Percentiles rank a stretch among this genome's conserved stretches.
Conservation (phyloP, 2,797 vertebrate species). For the Pseudochirops corinnae region DNA sequence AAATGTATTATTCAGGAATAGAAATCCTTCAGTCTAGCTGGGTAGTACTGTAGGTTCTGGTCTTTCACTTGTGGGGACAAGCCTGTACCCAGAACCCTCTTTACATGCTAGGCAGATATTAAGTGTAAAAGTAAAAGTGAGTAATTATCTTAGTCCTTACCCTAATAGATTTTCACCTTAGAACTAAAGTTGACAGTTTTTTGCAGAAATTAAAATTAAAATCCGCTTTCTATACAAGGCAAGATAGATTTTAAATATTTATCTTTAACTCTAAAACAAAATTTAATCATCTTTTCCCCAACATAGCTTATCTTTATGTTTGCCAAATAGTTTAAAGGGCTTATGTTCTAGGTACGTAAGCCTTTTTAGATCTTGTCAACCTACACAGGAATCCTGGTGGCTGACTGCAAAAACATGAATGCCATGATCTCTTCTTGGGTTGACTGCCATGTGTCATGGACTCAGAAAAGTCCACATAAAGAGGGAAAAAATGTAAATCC, state of each 20-base stretch:
- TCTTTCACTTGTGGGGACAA: neutral
- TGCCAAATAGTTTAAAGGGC: neutral
- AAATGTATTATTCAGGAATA: slow-evolving; percentile 23
- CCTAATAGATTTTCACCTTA: neutral
- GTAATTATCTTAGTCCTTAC: neutral
- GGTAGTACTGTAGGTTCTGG: neutral
- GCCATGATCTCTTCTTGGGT: neutral
- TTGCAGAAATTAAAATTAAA: neutral
- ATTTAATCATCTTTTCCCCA: neutral
- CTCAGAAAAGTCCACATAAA: neutral
- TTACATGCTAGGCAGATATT: neutral
- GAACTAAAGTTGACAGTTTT: neutral
- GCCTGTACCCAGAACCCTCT: neutral
- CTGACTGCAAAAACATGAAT: neutral
- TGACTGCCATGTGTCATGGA: neutral
- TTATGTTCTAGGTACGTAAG: neutral
- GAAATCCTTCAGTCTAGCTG: neutral
- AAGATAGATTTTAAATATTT: neutral
- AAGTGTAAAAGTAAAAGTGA: neutral
- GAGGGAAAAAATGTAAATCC: neutral
- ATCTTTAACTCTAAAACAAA: neutral
- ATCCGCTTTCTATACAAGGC: neutral
- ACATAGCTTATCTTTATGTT: neutral
- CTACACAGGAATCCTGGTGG: neutral
- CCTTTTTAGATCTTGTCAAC: neutral